Evolutionary conservation across 2,888 invertebrate genomes (phyloP), one percentile per base, ranked within the genome.

Genomic region (Drosophila paramelanica): DNA sequence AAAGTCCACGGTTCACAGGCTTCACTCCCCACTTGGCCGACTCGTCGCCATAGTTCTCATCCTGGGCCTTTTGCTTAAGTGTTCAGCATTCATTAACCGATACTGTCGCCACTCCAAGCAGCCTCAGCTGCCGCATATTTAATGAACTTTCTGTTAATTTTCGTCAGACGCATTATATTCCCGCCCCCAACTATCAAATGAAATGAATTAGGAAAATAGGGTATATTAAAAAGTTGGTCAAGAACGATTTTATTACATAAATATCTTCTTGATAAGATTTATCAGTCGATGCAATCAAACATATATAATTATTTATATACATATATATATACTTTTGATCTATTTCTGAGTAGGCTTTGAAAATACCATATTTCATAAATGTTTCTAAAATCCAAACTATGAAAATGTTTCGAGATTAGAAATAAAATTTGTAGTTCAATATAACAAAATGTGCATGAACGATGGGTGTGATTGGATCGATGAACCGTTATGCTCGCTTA

Each of bases 101-200:
- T 1, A 7, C 4, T 31, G 2, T 13, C 5, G 23, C 13, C 10
- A 2, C n/a, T 42, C n/a, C 23, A 3, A 23, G 46, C 41, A 17
- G 23, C 41, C 47, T 38, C 46, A 14, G 8, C 53, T 71, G 55
- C 51, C 87, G 81, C 76, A 83, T 86, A 81, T 87, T 87, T 83
- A 86, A 83, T 83, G 87, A 83, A 80, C 67, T 83, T 78, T 81
- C 75, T 72, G 84, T 81, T 83, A 86, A 83, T 83, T 83, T 86
- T 66, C 84, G 77, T 81, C 81, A 79, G 67, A 77, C 81, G 67
- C 76, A 80, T 81, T 82, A 82, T 82, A 17, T 80, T 82, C 47
- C 69, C 52, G 52, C 56, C 71, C 66, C 41, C 60, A 82, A 67
- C 72, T 72, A 50, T 42, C n/a, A 46, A 47, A 51, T 59, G 27